Percentiles rank a stretch among this genome's conserved stretches.
phyloP scores from a whole-genome alignment of 2,797 vertebrate species.

The Echiichthys vipera region DNA sequence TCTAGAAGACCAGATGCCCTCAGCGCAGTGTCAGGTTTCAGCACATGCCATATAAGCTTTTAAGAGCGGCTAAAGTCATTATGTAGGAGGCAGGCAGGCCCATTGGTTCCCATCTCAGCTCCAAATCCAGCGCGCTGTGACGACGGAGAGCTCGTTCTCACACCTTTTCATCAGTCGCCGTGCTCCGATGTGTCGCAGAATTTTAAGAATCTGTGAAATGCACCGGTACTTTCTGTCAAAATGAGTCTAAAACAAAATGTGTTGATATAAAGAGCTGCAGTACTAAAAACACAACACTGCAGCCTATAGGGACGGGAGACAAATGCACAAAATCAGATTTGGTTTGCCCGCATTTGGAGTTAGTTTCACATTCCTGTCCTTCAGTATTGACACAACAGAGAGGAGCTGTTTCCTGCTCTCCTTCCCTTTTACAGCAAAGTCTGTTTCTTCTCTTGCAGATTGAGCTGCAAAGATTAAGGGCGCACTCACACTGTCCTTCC shows the following conservation, averaged over 20 bases:
- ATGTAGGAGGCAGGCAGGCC: constrained; percentile 32
- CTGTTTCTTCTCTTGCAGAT: background rate
- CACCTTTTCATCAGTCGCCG: background rate
- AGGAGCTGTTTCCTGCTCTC: constrained; percentile 6
- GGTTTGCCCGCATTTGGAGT: background rate
- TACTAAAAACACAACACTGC: background rate
- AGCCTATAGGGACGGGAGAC: background rate
- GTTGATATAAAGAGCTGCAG: too few species aligned
- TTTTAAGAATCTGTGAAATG: background rate
- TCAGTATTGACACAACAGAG: constrained; percentile 14
- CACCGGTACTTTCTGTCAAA: background rate
- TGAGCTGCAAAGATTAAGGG: too few species aligned
- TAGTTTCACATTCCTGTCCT: constrained; percentile 22
- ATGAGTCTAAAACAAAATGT: background rate
- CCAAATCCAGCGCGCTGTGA: constrained; percentile 18
- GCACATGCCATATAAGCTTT: constrained; percentile 60
- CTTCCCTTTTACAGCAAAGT: background rate
- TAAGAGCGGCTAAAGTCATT: constrained; percentile 70
- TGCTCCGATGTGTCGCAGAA: background rate
- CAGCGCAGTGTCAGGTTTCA: constrained; percentile 65
- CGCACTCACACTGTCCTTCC: too few species aligned
- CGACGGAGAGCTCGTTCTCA: background rate
- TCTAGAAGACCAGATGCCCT: constrained; percentile 68
- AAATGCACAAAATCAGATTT: background rate
- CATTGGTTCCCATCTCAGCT: constrained; percentile 19